Percentiles rank a stretch among this genome's conserved stretches.
Conservation (phyloP, 1,140 invertebrate species). For the Papilio aristodemus region DNA sequence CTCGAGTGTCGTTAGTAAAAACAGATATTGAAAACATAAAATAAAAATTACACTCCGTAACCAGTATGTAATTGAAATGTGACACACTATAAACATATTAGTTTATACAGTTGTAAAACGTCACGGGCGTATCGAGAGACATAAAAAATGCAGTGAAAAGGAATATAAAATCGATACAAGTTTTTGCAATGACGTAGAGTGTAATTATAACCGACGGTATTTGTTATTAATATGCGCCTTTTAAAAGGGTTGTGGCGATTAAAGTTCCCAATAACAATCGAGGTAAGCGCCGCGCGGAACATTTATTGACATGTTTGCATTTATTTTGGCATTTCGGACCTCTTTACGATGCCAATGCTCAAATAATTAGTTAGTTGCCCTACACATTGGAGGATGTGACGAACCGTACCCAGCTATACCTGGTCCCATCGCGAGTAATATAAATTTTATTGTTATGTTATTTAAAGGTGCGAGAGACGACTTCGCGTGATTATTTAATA, state of each 20-base stretch:
- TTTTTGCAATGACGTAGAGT: conserved; percentile 56
- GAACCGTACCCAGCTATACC: neutral
- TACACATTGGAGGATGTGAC: neutral
- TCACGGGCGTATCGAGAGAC: conserved; percentile 36
- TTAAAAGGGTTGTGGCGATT: conserved; percentile 72
- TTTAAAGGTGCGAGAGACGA: conserved; percentile 22
- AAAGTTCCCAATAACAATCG: conserved; percentile 65
- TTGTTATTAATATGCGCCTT: conserved; percentile 58
- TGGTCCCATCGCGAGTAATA: conserved; percentile 7
- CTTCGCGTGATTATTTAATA: conserved; percentile 6
- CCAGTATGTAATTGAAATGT: conserved; percentile 28
- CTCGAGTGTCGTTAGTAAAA: neutral
- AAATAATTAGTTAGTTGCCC: conserved; percentile 36
- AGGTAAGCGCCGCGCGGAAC: conserved; percentile 49
- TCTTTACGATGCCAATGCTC: conserved; percentile 39
- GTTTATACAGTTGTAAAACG: conserved; percentile 30
- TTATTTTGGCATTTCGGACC: conserved; percentile 41
- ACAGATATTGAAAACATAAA: conserved; percentile 16
- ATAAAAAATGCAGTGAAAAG: conserved; percentile 44
- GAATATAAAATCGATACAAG: conserved; percentile 53
- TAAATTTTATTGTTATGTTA: conserved; percentile 25
- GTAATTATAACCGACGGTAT: conserved; percentile 63
- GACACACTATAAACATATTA: conserved; percentile 25
- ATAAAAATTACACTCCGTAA: conserved; percentile 8
- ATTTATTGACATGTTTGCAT: conserved; percentile 55